Evolutionary conservation across 2,888 invertebrate genomes (phyloP), one percentile per base, ranked within the genome.

Genomic region (Pecten maximus): DNA sequence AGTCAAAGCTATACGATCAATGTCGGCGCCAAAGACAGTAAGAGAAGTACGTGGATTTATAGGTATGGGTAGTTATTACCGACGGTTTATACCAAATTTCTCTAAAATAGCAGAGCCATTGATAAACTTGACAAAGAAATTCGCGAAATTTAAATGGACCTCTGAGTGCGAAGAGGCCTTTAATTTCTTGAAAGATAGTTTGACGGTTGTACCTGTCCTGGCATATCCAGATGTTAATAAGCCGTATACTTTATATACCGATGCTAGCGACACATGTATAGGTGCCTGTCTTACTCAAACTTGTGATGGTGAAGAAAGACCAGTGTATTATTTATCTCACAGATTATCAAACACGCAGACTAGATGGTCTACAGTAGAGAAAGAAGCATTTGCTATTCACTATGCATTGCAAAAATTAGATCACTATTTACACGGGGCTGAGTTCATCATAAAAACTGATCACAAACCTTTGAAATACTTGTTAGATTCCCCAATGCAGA

Each of bases 41-140:
- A 12, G 50, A 54, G 50, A 54, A 16, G 50, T 54, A 3, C 15
- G 50, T 19, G 50, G 50, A 23, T 54, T 54, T 23, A 54, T 54
- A 12, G 50, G 50, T 54, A 54, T 54, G 50, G 50, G 19, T 19
- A 54, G 50, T 23, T 54, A 54, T 19, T 54, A 54, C 50, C 15
- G 50, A 10, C 15, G 50, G 23, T 54, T 40, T 40, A 44, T 87
- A 3, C 74, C 40, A n/a, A n/a, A n/a, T n/a, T n/a, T n/a, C n/a
- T n/a, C n/a, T n/a, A n/a, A n/a, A n/a, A n/a, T n/a, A 28, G 90
- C 90, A 35, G 91, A 91, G 74, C 88, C 91, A 28, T 88, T 89
- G 40, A 89, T 90, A 40, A 88, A 48, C 16, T 40, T 89, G 50
- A 91, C 87, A 74, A 86, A 89, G 54, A 91, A 91, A 48, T 89